Base-by-base conservation (phyloP, 2,888 invertebrate species). In the Mimachlamys varia region DNA sequence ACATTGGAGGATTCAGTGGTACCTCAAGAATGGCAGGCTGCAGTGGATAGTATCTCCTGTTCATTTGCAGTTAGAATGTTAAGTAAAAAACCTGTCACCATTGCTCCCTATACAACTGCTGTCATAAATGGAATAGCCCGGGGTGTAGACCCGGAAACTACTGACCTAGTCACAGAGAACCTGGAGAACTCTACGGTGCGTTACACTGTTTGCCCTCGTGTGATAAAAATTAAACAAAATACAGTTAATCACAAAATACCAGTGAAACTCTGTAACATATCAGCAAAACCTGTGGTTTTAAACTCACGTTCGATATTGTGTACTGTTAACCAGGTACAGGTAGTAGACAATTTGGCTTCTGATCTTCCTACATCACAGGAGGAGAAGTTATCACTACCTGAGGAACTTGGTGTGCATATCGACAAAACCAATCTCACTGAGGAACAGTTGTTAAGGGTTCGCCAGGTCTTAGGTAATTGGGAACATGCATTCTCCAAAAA, bases 241-340 rank as follows among this genome's bases (percentile, higher is more conserved):
- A 38, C 89, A 38, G 22, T n/a, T 27, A 87, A 49, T 44, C 62
- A 37, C 17, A 91, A 89, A 87, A 50, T 92, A 15, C 88, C 88
- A 33, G 91, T 91, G n/a, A 89, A 88, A n/a, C 44, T 92, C 19
- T 92, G 92, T 58, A 91, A 92, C 33, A 89, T 91, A 33, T 88
- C 92, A 37, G 90, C 90, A 5, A 91, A 91, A 88, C 49, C 89
- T 88, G 27, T 91, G 12, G 44, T 62, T 88, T n/a, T 91, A 49
- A 91, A 55, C 55, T 90, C 91, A 10, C 55, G 90, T n/a, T 87
- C 90, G 15, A 62, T 88, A 15, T 22, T 90, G 13, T 87, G 88
- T 88, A 15, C 33, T 90, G n/a, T 87, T 19, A 55, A 49, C 49
- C 87, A 91, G 55, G 91, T 90, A 7, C 89, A 90, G 37, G 89